Evolutionary conservation across 2,797 vertebrate species (phyloP).

Genomic region (Erithacus rubecula): DNA sequence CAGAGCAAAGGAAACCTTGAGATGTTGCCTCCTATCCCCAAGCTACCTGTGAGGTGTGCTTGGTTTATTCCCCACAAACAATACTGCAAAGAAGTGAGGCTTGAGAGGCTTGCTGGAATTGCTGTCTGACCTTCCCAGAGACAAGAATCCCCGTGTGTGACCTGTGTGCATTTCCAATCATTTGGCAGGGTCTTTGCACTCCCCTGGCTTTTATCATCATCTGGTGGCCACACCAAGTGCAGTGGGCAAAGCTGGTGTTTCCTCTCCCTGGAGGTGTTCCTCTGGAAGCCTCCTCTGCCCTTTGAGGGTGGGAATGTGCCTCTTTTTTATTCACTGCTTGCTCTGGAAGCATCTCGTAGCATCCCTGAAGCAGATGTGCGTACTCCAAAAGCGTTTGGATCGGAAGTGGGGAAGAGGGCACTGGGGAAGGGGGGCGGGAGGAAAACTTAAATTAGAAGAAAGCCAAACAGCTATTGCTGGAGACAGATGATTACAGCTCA

Average conservation of each 20-base stretch:
- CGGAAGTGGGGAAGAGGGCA: constrained; percentile 35
- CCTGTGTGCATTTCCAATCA: accelerated
- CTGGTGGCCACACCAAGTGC: neutral
- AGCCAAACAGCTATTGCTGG: constrained; percentile 80
- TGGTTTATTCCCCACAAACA: neutral
- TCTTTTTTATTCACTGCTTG: neutral
- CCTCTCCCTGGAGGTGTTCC: neutral
- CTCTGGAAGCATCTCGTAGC: neutral
- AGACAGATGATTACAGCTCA: constrained; percentile 71
- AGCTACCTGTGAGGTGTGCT: neutral
- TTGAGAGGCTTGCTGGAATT: neutral
- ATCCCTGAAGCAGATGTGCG: neutral
- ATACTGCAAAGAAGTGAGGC: neutral
- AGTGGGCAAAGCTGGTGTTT: neutral
- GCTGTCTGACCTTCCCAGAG: neutral
- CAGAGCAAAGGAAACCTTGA: neutral
- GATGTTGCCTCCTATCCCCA: neutral
- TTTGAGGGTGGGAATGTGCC: neutral
- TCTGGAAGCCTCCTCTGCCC: neutral
- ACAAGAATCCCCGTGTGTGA: accelerated
- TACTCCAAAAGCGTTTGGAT: neutral
- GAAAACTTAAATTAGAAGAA: constrained; percentile 67
- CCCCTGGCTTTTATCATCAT: neutral
- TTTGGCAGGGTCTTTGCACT: neutral
- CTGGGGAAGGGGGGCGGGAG: neutral